phyloP scores from a whole-genome alignment of 53 echinoderm and acorn worm species.

The Luidia sarsii region DNA sequence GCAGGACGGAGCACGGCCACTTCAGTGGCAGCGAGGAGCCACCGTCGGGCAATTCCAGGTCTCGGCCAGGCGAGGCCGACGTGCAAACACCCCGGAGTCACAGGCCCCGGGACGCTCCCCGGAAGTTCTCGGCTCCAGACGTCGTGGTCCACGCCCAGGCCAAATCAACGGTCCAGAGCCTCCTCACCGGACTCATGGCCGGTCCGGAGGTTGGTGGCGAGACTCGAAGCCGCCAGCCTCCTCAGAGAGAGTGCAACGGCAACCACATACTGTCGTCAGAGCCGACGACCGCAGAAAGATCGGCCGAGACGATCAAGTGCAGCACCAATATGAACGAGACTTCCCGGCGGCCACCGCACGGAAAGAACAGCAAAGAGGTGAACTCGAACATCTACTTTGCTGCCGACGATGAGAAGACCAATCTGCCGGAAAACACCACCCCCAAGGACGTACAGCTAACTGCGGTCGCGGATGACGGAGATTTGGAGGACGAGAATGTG shows the following conservation, averaged over 20 bases:
- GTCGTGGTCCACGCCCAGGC: constrained; percentile 30
- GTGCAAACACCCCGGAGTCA: constrained; percentile 12
- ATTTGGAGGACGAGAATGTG: background rate
- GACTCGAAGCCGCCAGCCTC: background rate
- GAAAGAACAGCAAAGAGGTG: background rate
- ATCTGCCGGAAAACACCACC: background rate
- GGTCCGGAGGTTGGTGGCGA: background rate
- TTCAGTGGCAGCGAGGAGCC: too few species aligned
- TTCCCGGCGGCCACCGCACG: background rate
- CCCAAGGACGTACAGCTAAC: constrained; percentile 7
- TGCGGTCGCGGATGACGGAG: background rate
- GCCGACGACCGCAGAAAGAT: background rate
- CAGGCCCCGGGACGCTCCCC: background rate
- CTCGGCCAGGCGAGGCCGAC: background rate
- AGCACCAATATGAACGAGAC: background rate
- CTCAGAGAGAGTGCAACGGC: constrained; percentile 19
- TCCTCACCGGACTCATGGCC: constrained; percentile 33
- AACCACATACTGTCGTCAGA: constrained; percentile 1
- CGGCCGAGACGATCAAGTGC: background rate
- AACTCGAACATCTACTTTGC: constrained; percentile 5
- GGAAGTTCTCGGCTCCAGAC: too few species aligned
- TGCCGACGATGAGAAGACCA: background rate
- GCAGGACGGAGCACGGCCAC: background rate
- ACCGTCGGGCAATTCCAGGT: too few species aligned
- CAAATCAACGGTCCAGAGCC: constrained; percentile 19